phyloP scores from a whole-genome alignment of 2,113 vertebrate species.

The Pungitius pungitius region DNA sequence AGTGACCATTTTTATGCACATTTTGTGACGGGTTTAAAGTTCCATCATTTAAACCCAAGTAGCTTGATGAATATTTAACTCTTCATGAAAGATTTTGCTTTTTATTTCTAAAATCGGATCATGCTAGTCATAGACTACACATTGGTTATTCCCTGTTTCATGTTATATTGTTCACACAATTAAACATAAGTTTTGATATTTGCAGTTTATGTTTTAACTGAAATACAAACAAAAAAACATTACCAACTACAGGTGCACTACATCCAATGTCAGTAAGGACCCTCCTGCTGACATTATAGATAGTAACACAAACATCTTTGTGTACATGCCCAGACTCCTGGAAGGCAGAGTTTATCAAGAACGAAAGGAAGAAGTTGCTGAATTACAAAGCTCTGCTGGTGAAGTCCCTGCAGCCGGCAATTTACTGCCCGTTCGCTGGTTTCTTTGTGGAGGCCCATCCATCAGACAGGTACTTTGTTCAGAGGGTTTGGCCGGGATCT shows the following conservation, averaged over 20 bases:
- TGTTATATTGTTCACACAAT: background rate
- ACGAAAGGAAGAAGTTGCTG: conserved; percentile 83
- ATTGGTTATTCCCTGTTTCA: background rate
- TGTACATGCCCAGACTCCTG: conserved; percentile 70
- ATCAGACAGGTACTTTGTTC: conserved; percentile 80
- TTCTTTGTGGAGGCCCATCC: conserved; percentile 87
- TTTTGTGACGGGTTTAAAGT: background rate
- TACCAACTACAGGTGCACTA: background rate
- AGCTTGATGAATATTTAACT: too few relatives aligned
- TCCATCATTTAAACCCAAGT: background rate
- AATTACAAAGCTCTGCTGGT: conserved; percentile 83
- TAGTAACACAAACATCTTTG: background rate
- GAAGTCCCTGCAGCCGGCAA: conserved; percentile 77
- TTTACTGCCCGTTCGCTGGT: conserved; percentile 84
- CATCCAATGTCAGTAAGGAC: background rate
- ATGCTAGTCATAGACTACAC: background rate
- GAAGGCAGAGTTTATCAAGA: conserved; percentile 82
- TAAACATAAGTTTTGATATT: background rate
- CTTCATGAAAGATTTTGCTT: too few relatives aligned
- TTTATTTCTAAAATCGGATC: too few relatives aligned
- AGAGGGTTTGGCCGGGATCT: background rate
- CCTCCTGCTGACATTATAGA: background rate
- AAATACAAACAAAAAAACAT: background rate
- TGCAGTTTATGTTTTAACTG: background rate
- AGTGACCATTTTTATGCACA: too few relatives aligned